Evolutionary conservation across 2,888 invertebrate species (phyloP).

Genomic region (Melanotus villosus): DNA sequence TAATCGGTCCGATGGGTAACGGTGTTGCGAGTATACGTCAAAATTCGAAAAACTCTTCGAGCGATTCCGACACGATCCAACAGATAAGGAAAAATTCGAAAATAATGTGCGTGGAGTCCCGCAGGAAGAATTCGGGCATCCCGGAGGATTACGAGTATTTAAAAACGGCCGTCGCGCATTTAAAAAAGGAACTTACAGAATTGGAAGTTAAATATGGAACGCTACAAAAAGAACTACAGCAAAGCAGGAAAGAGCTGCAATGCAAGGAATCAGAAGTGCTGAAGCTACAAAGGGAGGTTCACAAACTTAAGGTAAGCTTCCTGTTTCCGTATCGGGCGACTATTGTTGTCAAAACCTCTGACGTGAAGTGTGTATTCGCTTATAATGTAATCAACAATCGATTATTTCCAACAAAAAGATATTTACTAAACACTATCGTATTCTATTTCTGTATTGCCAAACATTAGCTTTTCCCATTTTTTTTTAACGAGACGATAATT

Average conservation of each 20-base stretch:
- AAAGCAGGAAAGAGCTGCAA: constrained; percentile 71
- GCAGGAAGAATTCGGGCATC: constrained; percentile 55
- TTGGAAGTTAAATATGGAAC: constrained; percentile 69
- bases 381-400: constrained; percentile 16
- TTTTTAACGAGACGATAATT: too few relatives aligned
- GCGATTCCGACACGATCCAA: constrained; percentile 57
- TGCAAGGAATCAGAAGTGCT: constrained; percentile 73
- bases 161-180: constrained; percentile 66
- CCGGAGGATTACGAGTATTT: constrained; percentile 65
- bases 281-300: constrained; percentile 77
- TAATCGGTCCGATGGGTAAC: constrained; percentile 66
- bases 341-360: constrained; percentile 9
- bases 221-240: constrained; percentile 72
- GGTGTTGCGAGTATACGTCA: constrained; percentile 58
- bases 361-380: not conserved
- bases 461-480: too few relatives aligned
- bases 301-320: constrained; percentile 76
- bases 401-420: not conserved
- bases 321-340: constrained; percentile 7
- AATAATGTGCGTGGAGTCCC: constrained; percentile 54
- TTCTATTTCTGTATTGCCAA: too few relatives aligned
- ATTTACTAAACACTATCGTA: not conserved
- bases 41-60: constrained; percentile 57
- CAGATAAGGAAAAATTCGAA: constrained; percentile 61
- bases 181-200: constrained; percentile 69